Conservation (phyloP, 2,797 vertebrate species). For the Perodicticus potto region DNA sequence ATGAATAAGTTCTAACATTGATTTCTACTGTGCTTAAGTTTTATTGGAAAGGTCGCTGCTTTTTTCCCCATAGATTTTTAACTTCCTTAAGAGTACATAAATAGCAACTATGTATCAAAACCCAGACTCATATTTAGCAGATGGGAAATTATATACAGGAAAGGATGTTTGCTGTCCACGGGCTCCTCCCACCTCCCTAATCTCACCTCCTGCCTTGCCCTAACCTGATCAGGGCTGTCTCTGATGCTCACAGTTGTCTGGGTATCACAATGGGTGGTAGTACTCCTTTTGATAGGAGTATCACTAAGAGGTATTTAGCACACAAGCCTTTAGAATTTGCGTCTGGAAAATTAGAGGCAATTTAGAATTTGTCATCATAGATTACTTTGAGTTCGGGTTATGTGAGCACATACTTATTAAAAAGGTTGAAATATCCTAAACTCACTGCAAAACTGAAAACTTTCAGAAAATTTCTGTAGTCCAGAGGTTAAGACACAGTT, state of each 20-base stretch:
- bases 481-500: constrained; percentile 20
- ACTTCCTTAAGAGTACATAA: neutral
- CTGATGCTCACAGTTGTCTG: constrained; percentile 40
- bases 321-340: neutral
- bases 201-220: neutral
- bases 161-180: neutral
- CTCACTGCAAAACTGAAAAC: neutral
- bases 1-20: constrained; percentile 18
- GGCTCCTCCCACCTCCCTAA: neutral
- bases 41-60: neutral
- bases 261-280: neutral
- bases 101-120: constrained; percentile 2
- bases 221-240: constrained; percentile 15
- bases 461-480: neutral
- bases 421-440: neutral
- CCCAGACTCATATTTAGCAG: neutral
- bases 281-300: neutral
- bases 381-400: constrained; percentile 30
- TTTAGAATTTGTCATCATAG: constrained; percentile 38
- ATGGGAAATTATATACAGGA: neutral
- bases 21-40: neutral
- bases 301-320: constrained; percentile 43
- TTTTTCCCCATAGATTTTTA: neutral
- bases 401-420: constrained; percentile 28
- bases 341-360: constrained; percentile 52